Percentiles rank a stretch among this genome's conserved stretches.
These are phyloP conservation scores for Cirrhinus mrigala DNA, from an alignment of 2,797 vertebrate genomes.

Conservation along the genomic window DNA sequence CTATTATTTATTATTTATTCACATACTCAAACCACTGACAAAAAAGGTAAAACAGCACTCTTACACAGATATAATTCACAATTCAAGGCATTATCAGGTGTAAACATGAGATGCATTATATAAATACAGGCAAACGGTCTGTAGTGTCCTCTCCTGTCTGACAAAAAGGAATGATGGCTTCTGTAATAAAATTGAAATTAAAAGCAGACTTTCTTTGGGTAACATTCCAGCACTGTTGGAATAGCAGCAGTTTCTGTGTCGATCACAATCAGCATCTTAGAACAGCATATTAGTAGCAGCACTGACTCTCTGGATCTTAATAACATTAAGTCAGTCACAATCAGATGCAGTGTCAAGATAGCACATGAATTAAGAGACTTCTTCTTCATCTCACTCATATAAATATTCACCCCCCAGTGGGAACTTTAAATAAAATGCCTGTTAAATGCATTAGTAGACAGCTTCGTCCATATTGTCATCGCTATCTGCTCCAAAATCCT, in stretches of 20 bases:
- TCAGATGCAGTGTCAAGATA: background rate
- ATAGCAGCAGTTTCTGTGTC: slow-evolving; percentile 30
- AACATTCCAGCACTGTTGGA: background rate
- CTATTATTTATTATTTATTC: background rate
- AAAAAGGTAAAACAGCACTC: background rate
- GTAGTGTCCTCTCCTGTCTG: slow-evolving; percentile 13
- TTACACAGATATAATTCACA: background rate
- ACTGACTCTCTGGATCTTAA: background rate
- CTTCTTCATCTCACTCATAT: background rate
- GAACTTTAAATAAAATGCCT: slow-evolving; percentile 1
- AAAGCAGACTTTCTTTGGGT: background rate
- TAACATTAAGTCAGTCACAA: background rate
- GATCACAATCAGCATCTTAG: background rate
- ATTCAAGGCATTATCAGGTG: slow-evolving; percentile 35
- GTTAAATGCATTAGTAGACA: slow-evolving; percentile 80
- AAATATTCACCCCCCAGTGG: background rate
- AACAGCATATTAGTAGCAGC: slow-evolving; percentile 25
- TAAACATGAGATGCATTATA: slow-evolving; percentile 24
- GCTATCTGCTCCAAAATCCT: slow-evolving; percentile 87
- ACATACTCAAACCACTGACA: background rate
- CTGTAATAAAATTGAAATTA: slow-evolving; percentile 1
- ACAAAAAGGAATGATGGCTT: background rate
- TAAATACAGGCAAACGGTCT: background rate
- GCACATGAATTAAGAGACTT: slow-evolving; percentile 9
- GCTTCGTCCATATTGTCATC: slow-evolving; percentile 93